These are phyloP conservation scores for Mus caroli DNA, from an alignment of 2,797 vertebrate species.

Conservation along the genomic window DNA sequence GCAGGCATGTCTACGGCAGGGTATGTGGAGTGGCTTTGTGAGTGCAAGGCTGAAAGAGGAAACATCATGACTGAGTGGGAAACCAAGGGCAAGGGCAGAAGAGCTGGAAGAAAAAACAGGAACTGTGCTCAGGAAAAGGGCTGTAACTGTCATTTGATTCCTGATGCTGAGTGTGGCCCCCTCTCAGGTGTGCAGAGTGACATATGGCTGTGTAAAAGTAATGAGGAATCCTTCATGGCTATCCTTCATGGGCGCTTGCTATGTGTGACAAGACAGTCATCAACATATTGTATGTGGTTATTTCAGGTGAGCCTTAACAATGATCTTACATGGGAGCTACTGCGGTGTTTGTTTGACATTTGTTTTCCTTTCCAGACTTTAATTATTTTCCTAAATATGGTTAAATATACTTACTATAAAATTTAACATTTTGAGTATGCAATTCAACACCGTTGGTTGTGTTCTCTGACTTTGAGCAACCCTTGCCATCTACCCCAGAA, in stretches of 20 bases:
- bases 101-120: not conserved
- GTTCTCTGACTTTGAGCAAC: not conserved
- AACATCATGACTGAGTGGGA: too few species aligned
- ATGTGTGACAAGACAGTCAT: not conserved
- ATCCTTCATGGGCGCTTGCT: accelerated
- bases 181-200: not conserved
- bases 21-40: too few species aligned
- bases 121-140: not conserved
- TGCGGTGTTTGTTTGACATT: not conserved
- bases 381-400: not conserved
- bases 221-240: too few species aligned
- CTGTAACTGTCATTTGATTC: not conserved
- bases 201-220: not conserved
- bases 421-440: not conserved
- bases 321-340: not conserved
- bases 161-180: not conserved
- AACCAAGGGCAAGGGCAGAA: not conserved
- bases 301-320: not conserved
- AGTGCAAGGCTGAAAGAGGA: not conserved
- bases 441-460: not conserved
- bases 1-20: too few species aligned
- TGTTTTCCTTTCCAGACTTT: not conserved
- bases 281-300: too few species aligned
- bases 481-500: not conserved
- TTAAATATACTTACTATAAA: slow-evolving; percentile 1